Evolutionary conservation across 2,113 vertebrate species (phyloP).

Genomic region (Pelobates fuscus): DNA sequence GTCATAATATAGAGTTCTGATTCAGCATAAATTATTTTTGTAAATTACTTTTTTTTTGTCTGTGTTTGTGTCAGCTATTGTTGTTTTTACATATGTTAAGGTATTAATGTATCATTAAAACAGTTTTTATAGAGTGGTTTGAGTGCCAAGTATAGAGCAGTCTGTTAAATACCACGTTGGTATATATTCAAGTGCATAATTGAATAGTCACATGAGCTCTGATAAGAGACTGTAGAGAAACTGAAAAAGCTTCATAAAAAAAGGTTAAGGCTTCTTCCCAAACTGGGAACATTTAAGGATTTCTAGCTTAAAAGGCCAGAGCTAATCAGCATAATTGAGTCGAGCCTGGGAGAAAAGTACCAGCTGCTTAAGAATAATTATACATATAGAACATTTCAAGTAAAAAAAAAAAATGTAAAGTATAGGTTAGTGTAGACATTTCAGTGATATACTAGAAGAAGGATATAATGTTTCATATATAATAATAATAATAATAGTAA

Average conservation of each 20-base stretch:
- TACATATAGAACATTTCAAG: slow-evolving; percentile 3
- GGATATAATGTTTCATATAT: too few relatives aligned
- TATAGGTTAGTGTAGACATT: too few relatives aligned
- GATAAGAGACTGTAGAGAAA: slow-evolving; percentile 53
- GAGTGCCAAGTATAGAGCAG: slow-evolving; percentile 49
- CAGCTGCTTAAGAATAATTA: slow-evolving; percentile 21
- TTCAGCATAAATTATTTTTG: slow-evolving; percentile 20
- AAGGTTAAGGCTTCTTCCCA: slow-evolving; percentile 16
- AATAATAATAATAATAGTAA: too few relatives aligned
- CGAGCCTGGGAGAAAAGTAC: slow-evolving; percentile 5
- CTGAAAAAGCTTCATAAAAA: slow-evolving; percentile 16
- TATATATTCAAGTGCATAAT: slow-evolving; percentile 59
- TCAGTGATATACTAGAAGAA: too few relatives aligned
- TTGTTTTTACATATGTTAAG: slow-evolving; percentile 8
- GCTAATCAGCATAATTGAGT: slow-evolving; percentile 35
- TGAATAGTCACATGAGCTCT: slow-evolving; percentile 56
- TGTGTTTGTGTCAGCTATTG: background rate
- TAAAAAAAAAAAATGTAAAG: background rate
- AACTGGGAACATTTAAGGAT: slow-evolving; percentile 33
- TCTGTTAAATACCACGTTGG: slow-evolving; percentile 44
- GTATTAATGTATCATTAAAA: slow-evolving; percentile 56
- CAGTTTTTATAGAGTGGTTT: slow-evolving; percentile 54
- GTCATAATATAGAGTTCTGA: too few relatives aligned
- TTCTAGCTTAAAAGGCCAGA: slow-evolving; percentile 16
- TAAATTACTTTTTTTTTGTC: background rate